Base-by-base conservation (phyloP, 2,888 invertebrate genomes). In the Ferrisia virgata region DNA sequence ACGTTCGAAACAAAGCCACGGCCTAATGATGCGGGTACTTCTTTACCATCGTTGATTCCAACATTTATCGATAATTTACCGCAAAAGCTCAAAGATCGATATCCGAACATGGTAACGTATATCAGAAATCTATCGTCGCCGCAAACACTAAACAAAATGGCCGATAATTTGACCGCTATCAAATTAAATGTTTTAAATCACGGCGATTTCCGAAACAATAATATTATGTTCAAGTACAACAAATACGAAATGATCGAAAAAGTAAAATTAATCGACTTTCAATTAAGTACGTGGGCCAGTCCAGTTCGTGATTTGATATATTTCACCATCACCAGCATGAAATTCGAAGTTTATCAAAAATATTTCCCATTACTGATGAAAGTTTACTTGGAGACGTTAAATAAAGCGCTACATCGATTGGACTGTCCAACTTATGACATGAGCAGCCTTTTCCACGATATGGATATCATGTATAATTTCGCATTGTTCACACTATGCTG, bases 151-250 rank as follows among this genome's bases (percentile, higher is more conserved):
- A 33, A 2, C 13, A 15, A 8, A 18, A 13, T n/a, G 2, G 3
- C 5, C 13, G 40, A 39, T 0, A 15, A 4, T 13, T 18, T 13
- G 2, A 22, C 28, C 11, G 11, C 13, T 18, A 8, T 1, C 18
- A n/a, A 2, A n/a, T 33, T 84, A 1, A 47, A 58, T 3, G 84
- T 84, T 3, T 79, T 84, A 58, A 79, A 53, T 79, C 84, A 84
- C 33, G 79, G 79, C 1, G 79, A 79, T 79, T 15, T 40, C 15
- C 8, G 9, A 2, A 40, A 9, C 11, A 79, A 79, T 40, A 79
- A 86, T 25, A 84, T 86, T 31, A 69, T 86, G 85, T 85, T 86
- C 80, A 86, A 86, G 69, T 83, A 85, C 15, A 40, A 85, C 8
- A 76, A 81, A 6, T 69, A 72, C n/a, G 84, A 83, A 6, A 15